Evolutionary conservation across 2,888 invertebrate genomes (phyloP), one percentile per base, ranked within the genome.

Genomic region (Eupithecia vulgata): DNA sequence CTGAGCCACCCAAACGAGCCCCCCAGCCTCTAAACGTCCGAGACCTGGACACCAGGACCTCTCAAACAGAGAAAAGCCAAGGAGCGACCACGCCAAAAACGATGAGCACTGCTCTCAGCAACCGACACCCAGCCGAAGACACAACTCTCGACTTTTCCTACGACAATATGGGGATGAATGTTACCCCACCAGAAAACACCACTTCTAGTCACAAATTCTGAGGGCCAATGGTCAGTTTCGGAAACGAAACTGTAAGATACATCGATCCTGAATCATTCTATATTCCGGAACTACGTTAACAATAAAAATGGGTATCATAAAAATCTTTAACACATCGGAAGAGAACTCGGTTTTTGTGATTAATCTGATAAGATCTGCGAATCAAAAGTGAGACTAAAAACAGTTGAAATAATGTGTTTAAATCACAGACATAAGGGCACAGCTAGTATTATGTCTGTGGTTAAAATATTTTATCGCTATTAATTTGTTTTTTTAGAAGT

Each of bases 121-220:
- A 95, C 75, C 94, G 97, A 74, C 95, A 97, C 81, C 97, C 97
- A 0, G 97, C 97, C 25, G 97, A 97, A 86, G 97, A 97, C 79
- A 95, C 96, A 0, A 96, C 97, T 1, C 90, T 96, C 59, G 97
- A 97, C 81, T 97, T 97, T 82, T 96, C 97, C 0, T 97, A 97
- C 84, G 97, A 97, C 82, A 97, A 97, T 88, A 96, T 96, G 84
- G 97, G 95, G 0, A 95, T 97, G 95, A 96, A 96, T 17, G 95
- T 96, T 76, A 96, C 96, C 0, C 95, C 95, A 4, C 95, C 95
- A 0, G 91, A 92, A 68, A 91, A 91, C 65, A 83, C 89, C 0
- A 87, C 90, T 0, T 79, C 87, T 10, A 90, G 87, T 75, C 91
- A 92, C 78, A 91, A 90, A 73, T 92, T 94, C 85, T 93, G 88